A percentile compares a stretch with the other conserved stretches of the same genome.
Conservation (phyloP, 1,140 invertebrate genomes). For the Steinernema khuongi region DNA sequence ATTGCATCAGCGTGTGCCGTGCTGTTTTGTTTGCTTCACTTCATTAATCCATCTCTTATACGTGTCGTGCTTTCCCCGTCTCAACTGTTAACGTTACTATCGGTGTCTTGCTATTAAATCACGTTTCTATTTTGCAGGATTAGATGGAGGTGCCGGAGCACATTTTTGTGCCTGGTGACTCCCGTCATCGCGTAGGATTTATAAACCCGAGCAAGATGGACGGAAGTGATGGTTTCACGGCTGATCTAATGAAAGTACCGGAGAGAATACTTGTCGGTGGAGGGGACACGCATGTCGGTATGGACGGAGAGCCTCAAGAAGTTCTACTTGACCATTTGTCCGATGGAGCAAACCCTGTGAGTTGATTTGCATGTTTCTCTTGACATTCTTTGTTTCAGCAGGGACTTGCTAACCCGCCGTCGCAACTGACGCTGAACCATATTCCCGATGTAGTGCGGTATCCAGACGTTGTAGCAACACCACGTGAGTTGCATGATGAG, state of each 20-base stretch:
- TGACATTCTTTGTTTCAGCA: not conserved
- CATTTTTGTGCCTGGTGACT: slow-evolving; percentile 28
- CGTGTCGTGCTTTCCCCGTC: no score
- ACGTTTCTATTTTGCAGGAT: no score
- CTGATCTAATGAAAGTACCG: slow-evolving; percentile 32
- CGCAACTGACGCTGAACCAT: not conserved
- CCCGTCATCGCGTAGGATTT: not conserved
- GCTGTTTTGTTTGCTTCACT: no score
- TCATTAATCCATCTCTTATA: no score
- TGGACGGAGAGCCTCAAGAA: slow-evolving; percentile 18
- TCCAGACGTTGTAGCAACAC: not conserved
- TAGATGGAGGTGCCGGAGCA: slow-evolving; percentile 33
- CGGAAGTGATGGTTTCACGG: no score
- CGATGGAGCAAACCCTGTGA: slow-evolving; percentile 3
- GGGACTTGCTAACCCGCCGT: not conserved
- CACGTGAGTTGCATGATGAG: slow-evolving; percentile 14
- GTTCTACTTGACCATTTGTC: not conserved
- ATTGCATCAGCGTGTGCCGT: no score
- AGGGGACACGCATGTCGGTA: slow-evolving; percentile 23
- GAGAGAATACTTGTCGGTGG: slow-evolving; percentile 31
- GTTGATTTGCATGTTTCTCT: not conserved
- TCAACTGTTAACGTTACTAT: no score
- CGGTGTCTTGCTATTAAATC: no score
- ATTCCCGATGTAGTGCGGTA: not conserved
- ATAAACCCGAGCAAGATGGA: no score